phyloP scores from a whole-genome alignment of 2,113 vertebrate genomes.

The Lota lota region DNA sequence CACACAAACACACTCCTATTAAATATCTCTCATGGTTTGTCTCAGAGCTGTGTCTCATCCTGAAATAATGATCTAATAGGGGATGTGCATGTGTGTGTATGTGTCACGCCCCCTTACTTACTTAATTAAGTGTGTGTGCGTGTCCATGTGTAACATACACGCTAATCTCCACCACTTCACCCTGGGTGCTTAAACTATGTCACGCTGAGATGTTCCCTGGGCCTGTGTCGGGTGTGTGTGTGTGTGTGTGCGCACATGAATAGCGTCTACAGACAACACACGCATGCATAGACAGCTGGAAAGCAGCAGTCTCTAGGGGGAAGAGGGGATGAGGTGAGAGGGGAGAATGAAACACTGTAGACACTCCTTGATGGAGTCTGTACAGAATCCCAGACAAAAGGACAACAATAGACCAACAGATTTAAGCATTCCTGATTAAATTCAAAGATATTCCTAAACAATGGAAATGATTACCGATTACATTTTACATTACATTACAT shows the following conservation, averaged over 20 bases:
- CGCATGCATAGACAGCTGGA: constrained; percentile 13
- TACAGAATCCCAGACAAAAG: too few relatives aligned
- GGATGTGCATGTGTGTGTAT: constrained; percentile 14
- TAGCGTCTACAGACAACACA: constrained; percentile 61
- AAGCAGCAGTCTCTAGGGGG: background rate
- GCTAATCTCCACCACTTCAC: constrained; percentile 40
- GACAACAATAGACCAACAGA: too few relatives aligned
- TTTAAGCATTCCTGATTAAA: too few relatives aligned
- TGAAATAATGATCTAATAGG: constrained; percentile 52
- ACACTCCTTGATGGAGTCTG: too few relatives aligned
- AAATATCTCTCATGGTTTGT: too few relatives aligned
- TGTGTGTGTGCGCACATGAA: constrained; percentile 33
- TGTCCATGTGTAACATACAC: background rate
- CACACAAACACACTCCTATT: constrained; percentile 1
- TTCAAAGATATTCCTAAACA: too few relatives aligned
- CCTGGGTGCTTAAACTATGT: constrained; percentile 53
- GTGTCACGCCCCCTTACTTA: background rate
- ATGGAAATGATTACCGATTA: too few relatives aligned
- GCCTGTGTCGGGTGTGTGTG: constrained; percentile 25
- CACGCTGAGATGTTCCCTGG: constrained; percentile 45
- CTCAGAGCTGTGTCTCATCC: too few relatives aligned
- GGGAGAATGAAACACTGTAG: constrained; percentile 5
- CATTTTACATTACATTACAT: too few relatives aligned
- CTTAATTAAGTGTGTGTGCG: background rate
- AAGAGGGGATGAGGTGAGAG: constrained; percentile 13